Percentiles rank a stretch among this genome's conserved stretches.
Conservation (phyloP, 2,797 vertebrate species). For the Muraenolepis orangiensis region DNA sequence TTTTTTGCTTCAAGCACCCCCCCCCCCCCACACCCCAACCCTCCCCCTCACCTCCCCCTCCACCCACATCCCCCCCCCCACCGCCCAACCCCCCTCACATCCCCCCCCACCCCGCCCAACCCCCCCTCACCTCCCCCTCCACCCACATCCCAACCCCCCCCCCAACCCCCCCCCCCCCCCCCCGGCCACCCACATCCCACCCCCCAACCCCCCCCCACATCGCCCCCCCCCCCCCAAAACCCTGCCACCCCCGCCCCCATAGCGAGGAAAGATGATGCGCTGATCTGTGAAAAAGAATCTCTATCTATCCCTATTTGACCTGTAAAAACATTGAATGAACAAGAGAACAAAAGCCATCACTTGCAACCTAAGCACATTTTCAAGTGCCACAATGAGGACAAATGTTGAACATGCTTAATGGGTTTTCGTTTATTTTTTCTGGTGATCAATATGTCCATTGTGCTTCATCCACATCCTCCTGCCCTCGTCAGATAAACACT, state of each 20-base stretch:
- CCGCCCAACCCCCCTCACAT: too few species aligned
- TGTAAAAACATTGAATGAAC: conserved; percentile 54
- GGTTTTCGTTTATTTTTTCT: conserved; percentile 48
- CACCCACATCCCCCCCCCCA: too few species aligned
- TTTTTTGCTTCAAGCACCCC: neutral
- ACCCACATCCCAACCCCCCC: too few species aligned
- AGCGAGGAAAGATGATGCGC: conserved; percentile 62
- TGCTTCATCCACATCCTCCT: conserved; percentile 49
- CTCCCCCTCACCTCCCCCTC: too few species aligned
- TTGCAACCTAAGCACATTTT: conserved; percentile 94
- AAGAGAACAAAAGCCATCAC: conserved; percentile 93
- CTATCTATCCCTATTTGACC: conserved; percentile 62
- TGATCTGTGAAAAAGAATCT: conserved; percentile 56
- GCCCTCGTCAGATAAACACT: conserved; percentile 68
- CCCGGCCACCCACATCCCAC: too few species aligned
- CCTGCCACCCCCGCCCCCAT: too few species aligned
- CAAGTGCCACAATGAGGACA: conserved; percentile 73
- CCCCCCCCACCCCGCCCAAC: too few species aligned
- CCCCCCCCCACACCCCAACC: too few species aligned
- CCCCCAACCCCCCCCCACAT: too few species aligned
- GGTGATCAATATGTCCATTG: conserved; percentile 51
- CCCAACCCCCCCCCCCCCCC: too few species aligned
- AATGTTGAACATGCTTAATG: conserved; percentile 61
- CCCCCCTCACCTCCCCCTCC: too few species aligned
- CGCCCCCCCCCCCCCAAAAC: too few species aligned